Evolutionary conservation across 1,140 invertebrate genomes (phyloP).

Genomic region (Eueides isabella): DNA sequence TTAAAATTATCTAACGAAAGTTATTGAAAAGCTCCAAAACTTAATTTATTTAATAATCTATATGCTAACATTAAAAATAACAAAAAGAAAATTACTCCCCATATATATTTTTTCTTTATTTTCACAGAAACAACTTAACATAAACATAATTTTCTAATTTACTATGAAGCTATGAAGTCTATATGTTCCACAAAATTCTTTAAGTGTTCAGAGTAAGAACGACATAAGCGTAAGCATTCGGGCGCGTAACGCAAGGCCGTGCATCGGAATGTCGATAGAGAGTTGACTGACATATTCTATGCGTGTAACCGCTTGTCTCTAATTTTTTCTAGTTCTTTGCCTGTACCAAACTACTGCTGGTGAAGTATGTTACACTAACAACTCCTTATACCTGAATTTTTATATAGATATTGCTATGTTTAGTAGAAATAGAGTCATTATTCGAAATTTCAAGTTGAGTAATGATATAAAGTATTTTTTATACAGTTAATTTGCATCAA

Average conservation of each 20-base stretch:
- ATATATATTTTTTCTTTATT: too few species aligned
- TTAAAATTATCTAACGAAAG: too few species aligned
- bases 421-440: background rate
- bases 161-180: too few species aligned
- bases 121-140: background rate
- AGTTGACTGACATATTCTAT: slow-evolving; percentile 45
- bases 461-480: too few species aligned
- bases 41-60: too few species aligned
- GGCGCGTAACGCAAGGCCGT: slow-evolving; percentile 51
- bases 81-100: too few species aligned
- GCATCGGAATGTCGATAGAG: slow-evolving; percentile 58
- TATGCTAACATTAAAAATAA: too few species aligned
- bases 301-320: slow-evolving; percentile 25
- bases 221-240: slow-evolving; percentile 25
- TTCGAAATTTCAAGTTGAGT: too few species aligned
- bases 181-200: background rate
- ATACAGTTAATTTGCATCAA: too few species aligned
- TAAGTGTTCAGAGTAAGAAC: background rate
- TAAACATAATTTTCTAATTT: background rate
- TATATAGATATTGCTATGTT: background rate
- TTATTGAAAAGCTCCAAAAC: too few species aligned
- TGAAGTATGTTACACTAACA: background rate
- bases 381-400: background rate
- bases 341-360: background rate
- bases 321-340: slow-evolving; percentile 27